Evolutionary conservation across 2,113 vertebrate species (phyloP).

Genomic region (Alaudala cheleensis): DNA sequence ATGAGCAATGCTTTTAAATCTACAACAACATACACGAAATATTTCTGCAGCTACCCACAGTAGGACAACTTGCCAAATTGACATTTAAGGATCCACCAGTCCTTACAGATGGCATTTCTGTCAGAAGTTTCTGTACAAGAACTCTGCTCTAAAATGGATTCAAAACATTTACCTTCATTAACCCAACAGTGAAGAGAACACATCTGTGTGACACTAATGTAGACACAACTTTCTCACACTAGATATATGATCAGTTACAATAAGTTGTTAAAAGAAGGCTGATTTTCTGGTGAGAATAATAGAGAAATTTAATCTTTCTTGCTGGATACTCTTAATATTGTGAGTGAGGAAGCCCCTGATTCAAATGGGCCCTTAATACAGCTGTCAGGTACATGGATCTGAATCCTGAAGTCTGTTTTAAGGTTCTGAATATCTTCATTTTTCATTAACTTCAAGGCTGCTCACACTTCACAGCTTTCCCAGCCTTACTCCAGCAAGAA

Average conservation of each 20-base stretch:
- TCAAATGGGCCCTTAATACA: not conserved
- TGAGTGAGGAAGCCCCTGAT: not conserved
- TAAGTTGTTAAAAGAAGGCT: not conserved
- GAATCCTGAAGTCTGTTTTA: not conserved
- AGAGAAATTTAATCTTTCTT: not conserved
- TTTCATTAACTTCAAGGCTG: not conserved
- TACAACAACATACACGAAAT: slow-evolving; percentile 65
- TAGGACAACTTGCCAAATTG: slow-evolving; percentile 53
- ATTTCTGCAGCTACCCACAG: slow-evolving; percentile 65
- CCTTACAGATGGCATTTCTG: not conserved
- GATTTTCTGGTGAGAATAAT: not conserved
- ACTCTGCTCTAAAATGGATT: slow-evolving; percentile 28
- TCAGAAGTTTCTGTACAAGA: slow-evolving; percentile 13
- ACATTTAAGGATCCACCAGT: slow-evolving; percentile 9
- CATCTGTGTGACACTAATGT: not conserved
- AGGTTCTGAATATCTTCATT: not conserved
- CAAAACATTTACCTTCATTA: slow-evolving; percentile 38
- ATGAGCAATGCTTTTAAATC: slow-evolving; percentile 53
- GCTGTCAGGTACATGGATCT: not conserved
- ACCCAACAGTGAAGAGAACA: slow-evolving; percentile 1
- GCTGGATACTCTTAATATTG: not conserved
- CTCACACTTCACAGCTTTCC: not conserved
- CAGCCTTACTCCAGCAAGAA: not conserved
- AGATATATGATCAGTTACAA: not conserved
- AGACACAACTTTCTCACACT: not conserved